Percentiles rank a stretch among this genome's conserved stretches.
phyloP scores from a whole-genome alignment of 2,888 invertebrate species.

The Oligia latruncula region DNA sequence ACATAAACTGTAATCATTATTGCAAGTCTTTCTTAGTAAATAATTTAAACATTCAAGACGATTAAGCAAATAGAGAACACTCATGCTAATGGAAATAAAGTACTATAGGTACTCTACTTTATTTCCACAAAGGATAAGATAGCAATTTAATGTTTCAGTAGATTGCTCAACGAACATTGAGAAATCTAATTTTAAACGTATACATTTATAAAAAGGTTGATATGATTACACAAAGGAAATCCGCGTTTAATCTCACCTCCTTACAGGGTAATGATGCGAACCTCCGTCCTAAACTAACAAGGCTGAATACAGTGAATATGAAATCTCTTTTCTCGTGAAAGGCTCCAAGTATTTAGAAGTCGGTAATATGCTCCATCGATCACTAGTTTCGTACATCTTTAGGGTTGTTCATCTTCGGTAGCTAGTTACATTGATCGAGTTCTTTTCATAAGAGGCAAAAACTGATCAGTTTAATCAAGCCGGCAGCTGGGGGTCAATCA shows the following conservation, averaged over 20 bases:
- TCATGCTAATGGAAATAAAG: slow-evolving; percentile 29
- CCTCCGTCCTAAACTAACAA: slow-evolving; percentile 46
- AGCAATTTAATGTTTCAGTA: slow-evolving; percentile 29
- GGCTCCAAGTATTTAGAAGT: slow-evolving; percentile 46
- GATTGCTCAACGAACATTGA: slow-evolving; percentile 41
- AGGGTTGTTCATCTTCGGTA: slow-evolving; percentile 71
- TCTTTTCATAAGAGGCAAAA: slow-evolving; percentile 85
- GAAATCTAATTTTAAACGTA: slow-evolving; percentile 50
- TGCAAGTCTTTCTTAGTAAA: slow-evolving; percentile 6
- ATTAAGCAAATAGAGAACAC: slow-evolving; percentile 28
- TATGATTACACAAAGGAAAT: slow-evolving; percentile 57
- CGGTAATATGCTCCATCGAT: slow-evolving; percentile 56
- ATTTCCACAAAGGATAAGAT: slow-evolving; percentile 41
- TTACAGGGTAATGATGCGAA: slow-evolving; percentile 31
- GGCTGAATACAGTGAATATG: slow-evolving; percentile 24
- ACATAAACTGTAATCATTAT: slow-evolving; percentile 10
- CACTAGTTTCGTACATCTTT: slow-evolving; percentile 57
- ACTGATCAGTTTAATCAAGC: slow-evolving; percentile 88
- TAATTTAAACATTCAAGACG: slow-evolving; percentile 23
- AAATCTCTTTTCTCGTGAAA: slow-evolving; percentile 65
- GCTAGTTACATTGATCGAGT: slow-evolving; percentile 80
- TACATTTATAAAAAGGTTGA: slow-evolving; percentile 54
- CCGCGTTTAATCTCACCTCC: slow-evolving; percentile 30
- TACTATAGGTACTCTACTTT: slow-evolving; percentile 28
- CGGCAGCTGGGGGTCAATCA: slow-evolving; percentile 84